These are phyloP conservation scores for Eudorcas thomsonii DNA, from an alignment of 2,113 vertebrate genomes.

Conservation along the genomic window DNA sequence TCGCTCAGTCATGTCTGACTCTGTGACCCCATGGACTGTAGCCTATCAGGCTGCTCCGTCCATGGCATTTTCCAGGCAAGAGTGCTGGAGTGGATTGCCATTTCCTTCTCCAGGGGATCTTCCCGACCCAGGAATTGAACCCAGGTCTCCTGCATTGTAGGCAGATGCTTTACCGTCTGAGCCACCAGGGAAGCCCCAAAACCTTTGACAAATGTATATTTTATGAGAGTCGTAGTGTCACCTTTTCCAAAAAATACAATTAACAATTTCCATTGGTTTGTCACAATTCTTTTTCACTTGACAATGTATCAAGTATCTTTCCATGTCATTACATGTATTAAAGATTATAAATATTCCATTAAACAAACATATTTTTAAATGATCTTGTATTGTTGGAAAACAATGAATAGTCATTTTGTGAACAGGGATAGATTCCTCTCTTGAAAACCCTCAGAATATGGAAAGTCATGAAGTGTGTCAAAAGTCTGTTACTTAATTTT, in stretches of 20 bases:
- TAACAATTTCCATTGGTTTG: background rate
- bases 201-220: background rate
- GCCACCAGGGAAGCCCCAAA: background rate
- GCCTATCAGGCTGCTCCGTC: too few relatives aligned
- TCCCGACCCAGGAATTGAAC: too few relatives aligned
- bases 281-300: background rate
- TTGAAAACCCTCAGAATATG: background rate
- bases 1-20: too few relatives aligned
- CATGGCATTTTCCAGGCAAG: too few relatives aligned
- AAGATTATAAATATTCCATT: background rate
- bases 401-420: background rate
- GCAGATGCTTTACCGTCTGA: too few relatives aligned
- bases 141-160: too few relatives aligned
- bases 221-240: background rate
- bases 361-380: background rate
- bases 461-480: conserved; percentile 3
- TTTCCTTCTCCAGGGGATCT: too few relatives aligned
- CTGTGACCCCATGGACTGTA: too few relatives aligned
- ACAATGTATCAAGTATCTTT: background rate
- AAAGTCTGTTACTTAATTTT: conserved; percentile 58
- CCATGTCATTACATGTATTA: background rate
- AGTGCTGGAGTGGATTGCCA: too few relatives aligned
- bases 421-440: background rate
- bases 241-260: background rate
- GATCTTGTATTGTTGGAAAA: background rate